These are phyloP conservation scores for Harpagifer antarcticus DNA, from an alignment of 2,797 vertebrate species.

Conservation along the genomic window DNA sequence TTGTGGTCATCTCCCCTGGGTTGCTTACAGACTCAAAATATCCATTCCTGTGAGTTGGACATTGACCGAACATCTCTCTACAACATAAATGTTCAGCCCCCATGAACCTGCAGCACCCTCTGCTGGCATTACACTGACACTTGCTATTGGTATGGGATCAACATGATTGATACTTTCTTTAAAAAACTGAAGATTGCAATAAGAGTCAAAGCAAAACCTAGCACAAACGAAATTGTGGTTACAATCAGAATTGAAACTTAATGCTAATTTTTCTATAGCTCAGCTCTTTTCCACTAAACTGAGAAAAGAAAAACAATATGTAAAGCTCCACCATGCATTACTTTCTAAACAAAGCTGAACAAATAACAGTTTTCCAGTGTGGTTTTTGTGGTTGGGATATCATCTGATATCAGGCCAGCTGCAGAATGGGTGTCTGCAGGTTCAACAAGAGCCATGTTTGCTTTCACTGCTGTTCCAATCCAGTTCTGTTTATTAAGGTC, in stretches of 20 bases:
- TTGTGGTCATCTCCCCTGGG: not conserved
- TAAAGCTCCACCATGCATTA: slow-evolving; percentile 2
- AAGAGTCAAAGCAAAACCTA: not conserved
- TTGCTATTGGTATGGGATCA: not conserved
- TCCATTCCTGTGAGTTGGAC: slow-evolving; percentile 12
- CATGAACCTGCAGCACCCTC: slow-evolving; percentile 54
- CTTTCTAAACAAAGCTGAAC: slow-evolving; percentile 43
- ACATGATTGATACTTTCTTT: not conserved
- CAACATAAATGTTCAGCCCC: not conserved
- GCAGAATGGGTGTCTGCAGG: slow-evolving; percentile 15
- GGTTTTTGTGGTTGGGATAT: slow-evolving; percentile 27
- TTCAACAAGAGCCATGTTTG: slow-evolving; percentile 41
- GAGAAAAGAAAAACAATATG: slow-evolving; percentile 10
- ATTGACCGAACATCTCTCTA: slow-evolving; percentile 7
- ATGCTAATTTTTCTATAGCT: not conserved
- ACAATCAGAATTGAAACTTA: not conserved
- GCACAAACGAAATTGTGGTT: not conserved
- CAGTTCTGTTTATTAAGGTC: slow-evolving; percentile 13
- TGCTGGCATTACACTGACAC: slow-evolving; percentile 46
- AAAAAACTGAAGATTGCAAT: not conserved
- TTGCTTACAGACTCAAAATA: slow-evolving; percentile 34
- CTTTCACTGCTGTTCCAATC: slow-evolving; percentile 16
- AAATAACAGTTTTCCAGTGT: slow-evolving; percentile 40
- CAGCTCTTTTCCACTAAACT: slow-evolving; percentile 1
- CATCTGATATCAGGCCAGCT: slow-evolving; percentile 38